Base-by-base conservation (phyloP, 2,113 vertebrate species). In the Microcebus murinus region DNA sequence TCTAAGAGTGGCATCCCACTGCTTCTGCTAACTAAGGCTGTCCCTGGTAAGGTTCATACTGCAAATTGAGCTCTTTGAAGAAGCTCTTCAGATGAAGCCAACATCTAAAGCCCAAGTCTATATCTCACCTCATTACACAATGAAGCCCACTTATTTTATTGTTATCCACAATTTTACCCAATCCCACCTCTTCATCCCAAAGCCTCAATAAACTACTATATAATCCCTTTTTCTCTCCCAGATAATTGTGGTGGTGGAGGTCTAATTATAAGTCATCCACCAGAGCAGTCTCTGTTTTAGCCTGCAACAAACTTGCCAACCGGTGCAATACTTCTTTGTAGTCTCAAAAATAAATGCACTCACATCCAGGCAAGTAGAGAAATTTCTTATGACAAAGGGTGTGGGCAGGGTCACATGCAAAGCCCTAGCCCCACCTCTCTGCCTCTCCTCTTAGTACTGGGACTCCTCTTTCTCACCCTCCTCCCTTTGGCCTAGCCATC, bases 281-380 rank as follows among this genome's bases (percentile, higher is more conserved):
- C 29, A 65, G 15, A 83, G 13, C 0, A 14, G 29, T 50, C 15
- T 59, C 8, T 67, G 4, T 57, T 82, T 81, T 68, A 25, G 14
- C 20, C 31, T 82, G 39, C 6, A 20, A n/a, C 55, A 67, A 8
- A 74, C 17, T 88, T 68, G 29, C 18, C 77, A 93, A 36, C 4
- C 20, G 11, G 25, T 17, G 3, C 7, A 74, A 27, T 45, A n/a
- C 7, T 70, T 96, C 34, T 83, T 18, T 10, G 1, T 23, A 59
- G 36, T 77, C 59, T 87, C 25, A 20, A 70, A 87, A 90, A 57
- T 52, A 90, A 94, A 82, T 50, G 5, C 23, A 15, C 29, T 77
- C 45, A 27, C 7, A 17, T 48, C 4, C 45, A 36, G 31, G 17
- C 34, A 74, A 31, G 3, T 34, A 52, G 50, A 73, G 39, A 87